Base-by-base conservation (phyloP, 2,888 invertebrate species). In the Itoplectis maculator region DNA sequence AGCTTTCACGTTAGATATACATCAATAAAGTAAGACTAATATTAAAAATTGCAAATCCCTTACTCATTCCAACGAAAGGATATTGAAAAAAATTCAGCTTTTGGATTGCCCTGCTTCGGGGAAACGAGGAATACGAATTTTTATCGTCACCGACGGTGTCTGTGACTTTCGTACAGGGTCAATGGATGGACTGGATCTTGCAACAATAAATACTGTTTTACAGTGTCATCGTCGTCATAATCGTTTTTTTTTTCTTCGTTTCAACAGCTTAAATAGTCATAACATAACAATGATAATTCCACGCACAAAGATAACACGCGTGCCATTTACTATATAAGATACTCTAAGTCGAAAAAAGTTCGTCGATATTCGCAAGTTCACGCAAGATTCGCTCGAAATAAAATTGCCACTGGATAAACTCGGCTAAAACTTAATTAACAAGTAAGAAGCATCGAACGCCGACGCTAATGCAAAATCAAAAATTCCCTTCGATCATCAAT, bases 1-100 rank as follows among this genome's bases (percentile, higher is more conserved):
- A 79, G 81, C 81, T 78, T 74, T 74, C 65, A 65, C 79, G 65
- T 70, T 59, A 76, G 47, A 66, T 78, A 82, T 79, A 79, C 74
- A 82, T 75, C 65, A 75, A 82, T 79, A 82, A 79, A 75, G 47
- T 75, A 65, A 74, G 29, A 20, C 42, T 51, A 74, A 75, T 56
- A 63, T 70, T 42, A 74, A 74, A 81, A 69, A 78, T 73, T 63
- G 23, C 47, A 47, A 56, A 75, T 78, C 20, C 13, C 23, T 63
- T 65, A 35, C 47, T 82, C 51, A 49, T 69, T 72, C 42, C 54
- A 63, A 63, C 59, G 29, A 54, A 59, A 76, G 9, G 2, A 18
- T 20, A n/a, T n/a, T n/a, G n/a, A n/a, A 20, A 63, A 68, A 72
- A 69, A 13, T 65, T 65, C 15, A 45, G 9, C 0, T 15, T 56